Evolutionary conservation across 2,113 vertebrate genomes (phyloP).

Genomic region (Symphodus melops): DNA sequence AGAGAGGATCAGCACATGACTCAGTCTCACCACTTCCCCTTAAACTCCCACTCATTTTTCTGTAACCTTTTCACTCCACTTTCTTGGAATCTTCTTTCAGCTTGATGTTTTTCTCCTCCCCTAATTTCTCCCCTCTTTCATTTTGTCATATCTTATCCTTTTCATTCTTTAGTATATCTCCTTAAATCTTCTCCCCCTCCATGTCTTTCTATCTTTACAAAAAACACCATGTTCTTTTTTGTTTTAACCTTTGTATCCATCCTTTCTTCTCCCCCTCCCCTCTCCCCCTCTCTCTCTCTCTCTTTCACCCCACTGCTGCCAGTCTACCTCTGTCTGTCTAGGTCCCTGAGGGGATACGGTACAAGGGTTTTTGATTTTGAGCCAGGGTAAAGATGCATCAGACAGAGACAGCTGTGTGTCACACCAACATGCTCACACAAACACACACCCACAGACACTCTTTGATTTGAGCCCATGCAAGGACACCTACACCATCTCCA

Average conservation of each 20-base stretch:
- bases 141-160: neutral
- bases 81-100: neutral
- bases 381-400: constrained; percentile 73
- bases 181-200: neutral
- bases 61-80: constrained; percentile 8
- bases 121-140: neutral
- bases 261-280: neutral
- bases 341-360: constrained; percentile 61
- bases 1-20: constrained; percentile 36
- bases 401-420: constrained; percentile 61
- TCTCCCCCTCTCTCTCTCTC: neutral
- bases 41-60: neutral
- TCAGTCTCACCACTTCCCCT: constrained; percentile 34
- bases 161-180: neutral
- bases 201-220: neutral
- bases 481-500: neutral
- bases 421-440: constrained; percentile 26
- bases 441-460: constrained; percentile 1
- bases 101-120: neutral
- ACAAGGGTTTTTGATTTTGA: constrained; percentile 75
- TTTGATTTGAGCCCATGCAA: neutral
- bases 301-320: constrained; percentile 35
- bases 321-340: constrained; percentile 52
- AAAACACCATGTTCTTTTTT: constrained; percentile 9
- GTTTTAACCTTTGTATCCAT: constrained; percentile 19